Base-by-base conservation (phyloP, 53 echinoderm and acorn worm species). In the Holothuria leucospilota region DNA sequence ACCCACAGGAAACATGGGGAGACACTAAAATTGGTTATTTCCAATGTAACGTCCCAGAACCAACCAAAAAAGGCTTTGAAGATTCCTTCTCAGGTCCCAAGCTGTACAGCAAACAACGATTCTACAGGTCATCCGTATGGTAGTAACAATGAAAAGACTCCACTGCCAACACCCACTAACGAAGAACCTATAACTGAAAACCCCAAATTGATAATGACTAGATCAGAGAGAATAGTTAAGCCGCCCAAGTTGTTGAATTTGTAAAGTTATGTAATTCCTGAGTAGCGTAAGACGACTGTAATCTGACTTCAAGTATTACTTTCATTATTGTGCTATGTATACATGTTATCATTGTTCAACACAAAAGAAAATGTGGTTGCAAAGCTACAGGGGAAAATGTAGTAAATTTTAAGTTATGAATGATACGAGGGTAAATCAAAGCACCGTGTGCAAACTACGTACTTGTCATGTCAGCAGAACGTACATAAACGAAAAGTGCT, bases 331-430 rank as follows among this genome's bases (percentile, higher is more conserved):
- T 5, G 5, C 9, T 42, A 42, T 42, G 42, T 34, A 70, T 70
- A n/a, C n/a, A 18, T 18, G 27, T 70, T 26, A 16, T 70, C 18
- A 29, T 34, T 70, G n/a, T 26, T 25, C n/a, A 34, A 3, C 3
- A 28, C 20, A 38, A 20, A 38, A 71, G 29, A 71, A 29, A 30
- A 30, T 1, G 29, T 9, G 71, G 71, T 71, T 30, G 8, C 28
- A 71, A 30, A 71, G 71, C 71, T 71, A 71, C 71, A 18, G 20
- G 29, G 71, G 30, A 38, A 38, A 71, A 71, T 71, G 71, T 71
- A 30, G 39, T 71, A 71, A 10, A 28, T 25, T 71, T 34, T 2
- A 34, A 34, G 10, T 13, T 49, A 11, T 9, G 42, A 42, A 42
- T 9, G 42, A 42, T 42, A 6, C 13, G 9, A 4, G 13, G 3